Evolutionary conservation across 2,888 invertebrate species (phyloP).

Genomic region (Pantelozetes paolii): DNA sequence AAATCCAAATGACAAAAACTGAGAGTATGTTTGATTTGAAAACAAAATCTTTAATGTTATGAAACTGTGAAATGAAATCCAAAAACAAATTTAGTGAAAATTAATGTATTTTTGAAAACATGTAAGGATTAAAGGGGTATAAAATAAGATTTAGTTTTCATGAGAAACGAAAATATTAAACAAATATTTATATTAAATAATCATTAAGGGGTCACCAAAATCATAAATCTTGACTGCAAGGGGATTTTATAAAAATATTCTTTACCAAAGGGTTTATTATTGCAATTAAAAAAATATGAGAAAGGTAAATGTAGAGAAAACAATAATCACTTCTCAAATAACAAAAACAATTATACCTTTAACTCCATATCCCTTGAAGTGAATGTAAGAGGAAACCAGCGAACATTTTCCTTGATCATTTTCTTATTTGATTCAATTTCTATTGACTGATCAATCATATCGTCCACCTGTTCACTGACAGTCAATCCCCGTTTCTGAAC

Average conservation of each 20-base stretch:
- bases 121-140: not conserved
- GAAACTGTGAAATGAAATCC: slow-evolving; percentile 60
- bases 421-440: slow-evolving; percentile 84
- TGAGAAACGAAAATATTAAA: not conserved
- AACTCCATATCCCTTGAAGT: slow-evolving; percentile 72
- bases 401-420: slow-evolving; percentile 80
- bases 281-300: slow-evolving; percentile 19
- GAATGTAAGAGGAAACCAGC: slow-evolving; percentile 80
- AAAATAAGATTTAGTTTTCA: not conserved
- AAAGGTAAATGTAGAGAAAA: too few relatives aligned
- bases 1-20: slow-evolving; percentile 83
- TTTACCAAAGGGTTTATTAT: too few relatives aligned
- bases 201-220: too few relatives aligned
- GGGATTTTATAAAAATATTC: too few relatives aligned
- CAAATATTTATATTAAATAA: slow-evolving; percentile 9
- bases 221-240: too few relatives aligned
- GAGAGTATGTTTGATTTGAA: slow-evolving; percentile 92
- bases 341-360: slow-evolving; percentile 60
- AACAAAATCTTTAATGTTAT: slow-evolving; percentile 79
- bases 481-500: slow-evolving; percentile 46
- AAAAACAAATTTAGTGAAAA: not conserved
- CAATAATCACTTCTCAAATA: too few relatives aligned
- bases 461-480: slow-evolving; percentile 63
- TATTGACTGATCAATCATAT: slow-evolving; percentile 75
- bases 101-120: not conserved